These are phyloP conservation scores for Perodicticus potto DNA, from an alignment of 2,797 vertebrate species.

Conservation along the genomic window DNA sequence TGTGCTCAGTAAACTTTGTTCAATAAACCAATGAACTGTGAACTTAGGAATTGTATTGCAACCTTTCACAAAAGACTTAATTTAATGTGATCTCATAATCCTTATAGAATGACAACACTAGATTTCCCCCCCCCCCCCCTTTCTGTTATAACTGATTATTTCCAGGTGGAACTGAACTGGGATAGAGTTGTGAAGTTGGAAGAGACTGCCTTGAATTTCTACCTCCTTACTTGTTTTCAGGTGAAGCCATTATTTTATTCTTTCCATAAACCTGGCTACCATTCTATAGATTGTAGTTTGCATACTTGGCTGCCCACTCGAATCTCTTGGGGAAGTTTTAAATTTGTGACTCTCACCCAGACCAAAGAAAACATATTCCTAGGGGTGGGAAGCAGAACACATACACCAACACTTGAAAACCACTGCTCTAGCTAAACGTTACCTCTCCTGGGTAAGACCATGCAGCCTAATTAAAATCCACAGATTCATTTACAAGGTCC, in stretches of 20 bases:
- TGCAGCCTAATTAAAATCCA: neutral
- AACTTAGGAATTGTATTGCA: conserved; percentile 15
- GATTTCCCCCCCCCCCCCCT: neutral
- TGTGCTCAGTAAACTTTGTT: neutral
- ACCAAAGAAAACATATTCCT: neutral
- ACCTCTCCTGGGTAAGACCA: neutral
- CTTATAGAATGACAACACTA: neutral
- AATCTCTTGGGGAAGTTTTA: neutral
- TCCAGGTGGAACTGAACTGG: neutral
- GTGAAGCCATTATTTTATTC: neutral
- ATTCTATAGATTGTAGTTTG: neutral
- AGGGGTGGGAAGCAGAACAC: neutral
- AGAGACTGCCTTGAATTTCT: neutral
- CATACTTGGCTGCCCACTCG: neutral
- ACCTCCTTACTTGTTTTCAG: neutral
- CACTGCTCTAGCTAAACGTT: neutral
- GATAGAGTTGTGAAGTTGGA: neutral
- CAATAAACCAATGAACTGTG: conserved; percentile 35
- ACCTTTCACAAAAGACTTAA: neutral
- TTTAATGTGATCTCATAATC: neutral
- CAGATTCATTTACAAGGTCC: neutral
- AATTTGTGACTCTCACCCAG: neutral
- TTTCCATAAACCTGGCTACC: neutral
- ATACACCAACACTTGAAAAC: neutral
- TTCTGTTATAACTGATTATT: conserved; percentile 28